Base-by-base conservation (phyloP, 2,113 vertebrate genomes). In the Sisor rabdophorus region DNA sequence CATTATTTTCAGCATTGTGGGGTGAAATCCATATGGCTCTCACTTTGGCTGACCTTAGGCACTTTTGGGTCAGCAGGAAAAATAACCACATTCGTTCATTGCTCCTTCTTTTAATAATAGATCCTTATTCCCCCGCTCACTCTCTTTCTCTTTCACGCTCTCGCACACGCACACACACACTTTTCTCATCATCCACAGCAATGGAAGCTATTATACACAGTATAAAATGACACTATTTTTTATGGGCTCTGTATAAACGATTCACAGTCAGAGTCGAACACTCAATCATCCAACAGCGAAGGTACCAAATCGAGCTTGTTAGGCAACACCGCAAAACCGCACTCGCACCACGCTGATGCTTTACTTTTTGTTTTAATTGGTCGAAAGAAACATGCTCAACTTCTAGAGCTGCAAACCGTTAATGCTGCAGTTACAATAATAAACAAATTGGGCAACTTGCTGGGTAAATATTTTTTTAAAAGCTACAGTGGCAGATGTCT, bases 11-110 rank as follows among this genome's bases (percentile, higher is more conserved):
- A 54, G 50, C 52, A 54, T 7, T 54, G 50, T 15, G 67, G 20
- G 16, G 48, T 11, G 2, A 52, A 71, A 28, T n/a, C 64, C 10
- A 26, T 32, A 54, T 26, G 4, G 47, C 4, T 19, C 10, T 32
- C 17, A 11, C 50, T 54, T 71, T 36, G 19, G 11, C 28, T 36
- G 65, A 71, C 69, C 69, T 55, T 19, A 22, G 69, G 68, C 26
- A 4, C n/a, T 30, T 54, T 54, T 54, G 52, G 50, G 19, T 15
- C 11, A 17, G 68, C 20, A 0, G 19, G 68, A 71, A 7, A 32
- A 32, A 71, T 13, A 30, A 53, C 28, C 28, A 13, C 24, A 15
- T 71, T 16, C 50, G 9, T 26, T 71, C 26, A 32, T 8, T 2
- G 50, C 1, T 11, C 20, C 16, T 71, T 54, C 17, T 54, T 54